phyloP scores from a whole-genome alignment of 2,888 invertebrate genomes.

The Cosmorhoe ocellata region DNA sequence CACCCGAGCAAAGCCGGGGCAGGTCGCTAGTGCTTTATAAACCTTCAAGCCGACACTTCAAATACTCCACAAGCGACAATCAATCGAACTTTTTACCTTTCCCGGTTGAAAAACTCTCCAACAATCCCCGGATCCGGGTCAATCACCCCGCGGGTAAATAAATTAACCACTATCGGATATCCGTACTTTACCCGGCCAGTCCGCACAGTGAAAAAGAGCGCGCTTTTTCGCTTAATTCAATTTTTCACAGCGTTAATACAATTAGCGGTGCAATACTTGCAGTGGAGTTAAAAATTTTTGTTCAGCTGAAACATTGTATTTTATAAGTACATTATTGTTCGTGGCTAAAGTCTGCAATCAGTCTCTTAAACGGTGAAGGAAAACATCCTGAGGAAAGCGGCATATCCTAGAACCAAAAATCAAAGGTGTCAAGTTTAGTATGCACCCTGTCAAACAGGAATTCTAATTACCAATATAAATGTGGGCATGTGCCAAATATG shows the following conservation, averaged over 20 bases:
- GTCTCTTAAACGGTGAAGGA: no score
- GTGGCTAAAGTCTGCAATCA: no score
- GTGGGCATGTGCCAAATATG: no score
- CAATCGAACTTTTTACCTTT: slow-evolving; percentile 29
- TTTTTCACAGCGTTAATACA: background rate
- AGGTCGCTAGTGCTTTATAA: no score
- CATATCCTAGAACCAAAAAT: no score
- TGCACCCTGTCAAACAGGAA: no score
- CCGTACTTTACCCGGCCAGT: slow-evolving; percentile 40
- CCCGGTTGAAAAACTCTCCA: slow-evolving; percentile 40
- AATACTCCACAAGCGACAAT: background rate
- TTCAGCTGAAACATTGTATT: no score
- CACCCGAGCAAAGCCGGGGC: no score
- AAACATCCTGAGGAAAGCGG: no score
- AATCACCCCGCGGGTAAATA: slow-evolving; percentile 63
- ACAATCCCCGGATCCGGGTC: slow-evolving; percentile 66
- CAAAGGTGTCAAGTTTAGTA: no score
- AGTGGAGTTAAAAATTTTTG: background rate
- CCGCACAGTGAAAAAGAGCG: slow-evolving; percentile 9
- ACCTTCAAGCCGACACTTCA: background rate
- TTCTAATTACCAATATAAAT: no score
- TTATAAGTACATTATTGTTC: no score
- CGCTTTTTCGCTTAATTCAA: slow-evolving; percentile 9
- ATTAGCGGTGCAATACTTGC: slow-evolving; percentile 1
- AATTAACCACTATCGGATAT: slow-evolving; percentile 73